Conservation (phyloP, 64 coral and sea anemone species). For the Stichodactyla helianthus region DNA sequence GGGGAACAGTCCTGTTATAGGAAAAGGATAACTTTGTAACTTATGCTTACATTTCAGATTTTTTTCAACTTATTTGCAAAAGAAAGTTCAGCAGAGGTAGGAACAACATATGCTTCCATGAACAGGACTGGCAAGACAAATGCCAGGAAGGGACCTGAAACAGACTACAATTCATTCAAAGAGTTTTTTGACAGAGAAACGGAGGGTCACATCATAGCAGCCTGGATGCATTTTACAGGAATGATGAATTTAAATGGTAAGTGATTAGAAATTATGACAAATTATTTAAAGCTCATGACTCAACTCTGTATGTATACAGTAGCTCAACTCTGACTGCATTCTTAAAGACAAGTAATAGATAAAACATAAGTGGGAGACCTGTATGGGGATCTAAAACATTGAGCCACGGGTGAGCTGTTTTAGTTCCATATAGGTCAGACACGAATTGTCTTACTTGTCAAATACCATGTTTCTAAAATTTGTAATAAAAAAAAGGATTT, state of each 20-base stretch:
- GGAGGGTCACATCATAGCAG: conserved; percentile 43
- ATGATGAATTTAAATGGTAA: conserved; percentile 54
- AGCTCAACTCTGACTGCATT: too few species aligned
- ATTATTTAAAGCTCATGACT: too few species aligned
- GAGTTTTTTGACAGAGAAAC: conserved; percentile 60
- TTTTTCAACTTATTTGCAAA: conserved; percentile 47
- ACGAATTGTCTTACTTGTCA: too few species aligned
- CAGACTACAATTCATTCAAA: conserved; percentile 63
- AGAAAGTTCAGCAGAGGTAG: conserved; percentile 36
- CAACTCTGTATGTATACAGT: too few species aligned
- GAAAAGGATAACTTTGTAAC: background rate
- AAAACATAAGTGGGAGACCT: too few species aligned
- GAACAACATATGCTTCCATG: conserved; percentile 45
- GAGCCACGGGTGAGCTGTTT: too few species aligned
- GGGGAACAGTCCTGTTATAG: too few species aligned
- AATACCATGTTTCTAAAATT: too few species aligned
- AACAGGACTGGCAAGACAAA: conserved; percentile 47
- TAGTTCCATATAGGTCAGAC: too few species aligned
- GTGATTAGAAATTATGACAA: background rate
- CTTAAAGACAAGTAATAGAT: too few species aligned
- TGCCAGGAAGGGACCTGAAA: conserved; percentile 49
- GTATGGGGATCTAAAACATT: too few species aligned
- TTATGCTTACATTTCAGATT: conserved; percentile 14
- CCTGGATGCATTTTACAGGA: conserved; percentile 52
- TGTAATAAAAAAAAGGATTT: too few species aligned